Evolutionary conservation across 2,888 invertebrate species (phyloP).

Genomic region (Chelonus formosanus): DNA sequence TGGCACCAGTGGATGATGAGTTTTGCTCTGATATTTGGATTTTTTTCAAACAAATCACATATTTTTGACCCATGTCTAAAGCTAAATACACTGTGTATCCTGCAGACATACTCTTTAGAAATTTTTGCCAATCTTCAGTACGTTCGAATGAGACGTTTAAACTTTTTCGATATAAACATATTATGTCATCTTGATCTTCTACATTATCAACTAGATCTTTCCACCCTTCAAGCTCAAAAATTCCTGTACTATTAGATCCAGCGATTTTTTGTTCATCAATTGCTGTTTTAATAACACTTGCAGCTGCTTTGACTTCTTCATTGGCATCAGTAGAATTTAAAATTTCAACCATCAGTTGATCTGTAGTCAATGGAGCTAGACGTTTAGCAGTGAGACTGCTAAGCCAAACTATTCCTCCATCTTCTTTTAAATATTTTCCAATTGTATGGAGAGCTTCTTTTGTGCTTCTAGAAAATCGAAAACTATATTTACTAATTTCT

Average conservation of each 20-base stretch:
- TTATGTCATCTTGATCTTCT: constrained; percentile 43
- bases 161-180: constrained; percentile 44
- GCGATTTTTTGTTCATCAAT: constrained; percentile 19
- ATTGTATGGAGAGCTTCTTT: constrained; percentile 39
- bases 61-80: constrained; percentile 42
- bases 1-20: background rate
- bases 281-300: constrained; percentile 28
- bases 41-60: constrained; percentile 45
- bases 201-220: constrained; percentile 39
- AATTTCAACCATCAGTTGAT: constrained; percentile 38
- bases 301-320: constrained; percentile 36
- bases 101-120: constrained; percentile 37
- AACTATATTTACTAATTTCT: no score
- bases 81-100: constrained; percentile 43
- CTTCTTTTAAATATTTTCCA: constrained; percentile 38
- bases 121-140: constrained; percentile 44
- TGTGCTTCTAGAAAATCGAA: constrained; percentile 35
- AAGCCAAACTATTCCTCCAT: constrained; percentile 38
- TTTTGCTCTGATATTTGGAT: constrained; percentile 32
- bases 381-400: constrained; percentile 29
- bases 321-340: constrained; percentile 23
- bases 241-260: constrained; percentile 5
- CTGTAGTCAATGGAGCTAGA: constrained; percentile 37
- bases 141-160: constrained; percentile 35
- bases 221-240: constrained; percentile 37